A percentile compares a stretch with the other conserved stretches of the same genome.
phyloP scores from a whole-genome alignment of 2,797 vertebrate species.

The Enteromius thamalakanensis region DNA sequence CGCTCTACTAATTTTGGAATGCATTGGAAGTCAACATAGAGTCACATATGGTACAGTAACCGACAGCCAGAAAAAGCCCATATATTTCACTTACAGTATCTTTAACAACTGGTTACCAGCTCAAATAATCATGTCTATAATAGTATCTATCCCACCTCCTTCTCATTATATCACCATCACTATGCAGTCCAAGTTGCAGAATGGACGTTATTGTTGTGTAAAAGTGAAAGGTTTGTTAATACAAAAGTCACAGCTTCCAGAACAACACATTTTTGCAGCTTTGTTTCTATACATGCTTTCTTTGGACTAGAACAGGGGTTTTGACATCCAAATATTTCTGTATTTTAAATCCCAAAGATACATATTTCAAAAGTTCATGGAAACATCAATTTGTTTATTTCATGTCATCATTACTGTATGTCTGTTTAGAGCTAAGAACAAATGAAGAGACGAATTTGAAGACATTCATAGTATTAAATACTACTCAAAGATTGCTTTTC shows the following conservation, averaged over 20 bases:
- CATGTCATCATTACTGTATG: background rate
- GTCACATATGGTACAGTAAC: background rate
- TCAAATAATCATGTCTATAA: background rate
- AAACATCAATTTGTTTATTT: background rate
- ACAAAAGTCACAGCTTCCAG: background rate
- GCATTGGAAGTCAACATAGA: background rate
- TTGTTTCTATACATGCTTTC: background rate
- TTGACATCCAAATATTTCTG: background rate
- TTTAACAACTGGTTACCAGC: background rate
- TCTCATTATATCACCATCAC: background rate
- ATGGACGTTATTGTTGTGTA: background rate
- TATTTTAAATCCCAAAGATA: background rate
- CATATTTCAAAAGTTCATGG: background rate
- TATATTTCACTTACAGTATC: background rate
- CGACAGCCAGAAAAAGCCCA: background rate
- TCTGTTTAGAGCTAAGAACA: background rate
- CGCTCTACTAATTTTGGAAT: background rate
- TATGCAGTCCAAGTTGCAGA: background rate
- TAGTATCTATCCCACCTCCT: background rate
- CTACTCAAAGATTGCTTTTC: background rate
- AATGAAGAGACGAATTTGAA: background rate
- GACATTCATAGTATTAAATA: background rate
- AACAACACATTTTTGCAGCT: background rate
- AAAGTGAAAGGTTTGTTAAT: background rate
- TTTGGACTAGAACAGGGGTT: background rate